These are phyloP conservation scores for Tringa solitaria DNA, from an alignment of 2,113 vertebrate species.

Conservation along the genomic window DNA sequence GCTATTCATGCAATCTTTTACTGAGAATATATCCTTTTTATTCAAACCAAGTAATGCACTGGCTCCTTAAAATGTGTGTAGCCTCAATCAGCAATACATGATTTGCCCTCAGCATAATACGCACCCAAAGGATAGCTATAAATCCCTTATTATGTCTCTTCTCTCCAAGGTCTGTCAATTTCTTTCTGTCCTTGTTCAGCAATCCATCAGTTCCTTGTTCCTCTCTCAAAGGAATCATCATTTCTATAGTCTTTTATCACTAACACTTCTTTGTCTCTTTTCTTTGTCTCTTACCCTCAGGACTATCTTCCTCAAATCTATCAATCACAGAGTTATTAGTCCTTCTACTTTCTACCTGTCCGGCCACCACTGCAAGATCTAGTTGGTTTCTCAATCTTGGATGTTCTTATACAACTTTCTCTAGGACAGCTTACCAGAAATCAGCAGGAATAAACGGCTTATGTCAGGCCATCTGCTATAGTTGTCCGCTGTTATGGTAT, in stretches of 20 bases:
- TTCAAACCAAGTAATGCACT: background rate
- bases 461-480: background rate
- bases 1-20: background rate
- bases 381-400: background rate
- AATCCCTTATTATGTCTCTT: background rate
- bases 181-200: background rate
- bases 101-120: background rate
- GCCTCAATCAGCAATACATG: background rate
- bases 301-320: background rate
- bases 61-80: background rate
- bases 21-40: background rate
- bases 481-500: background rate
- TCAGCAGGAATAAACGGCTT: background rate
- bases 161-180: background rate
- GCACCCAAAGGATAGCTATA: background rate
- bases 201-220: background rate
- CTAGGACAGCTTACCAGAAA: background rate
- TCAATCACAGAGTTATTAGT: background rate
- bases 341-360: background rate
- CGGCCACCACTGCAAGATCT: background rate
- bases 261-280: background rate
- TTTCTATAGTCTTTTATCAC: background rate
- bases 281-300: background rate
- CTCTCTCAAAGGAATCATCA: background rate
- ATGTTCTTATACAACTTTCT: background rate